Evolutionary conservation across 2,888 invertebrate genomes (phyloP).

Genomic region (Phortica magna): DNA sequence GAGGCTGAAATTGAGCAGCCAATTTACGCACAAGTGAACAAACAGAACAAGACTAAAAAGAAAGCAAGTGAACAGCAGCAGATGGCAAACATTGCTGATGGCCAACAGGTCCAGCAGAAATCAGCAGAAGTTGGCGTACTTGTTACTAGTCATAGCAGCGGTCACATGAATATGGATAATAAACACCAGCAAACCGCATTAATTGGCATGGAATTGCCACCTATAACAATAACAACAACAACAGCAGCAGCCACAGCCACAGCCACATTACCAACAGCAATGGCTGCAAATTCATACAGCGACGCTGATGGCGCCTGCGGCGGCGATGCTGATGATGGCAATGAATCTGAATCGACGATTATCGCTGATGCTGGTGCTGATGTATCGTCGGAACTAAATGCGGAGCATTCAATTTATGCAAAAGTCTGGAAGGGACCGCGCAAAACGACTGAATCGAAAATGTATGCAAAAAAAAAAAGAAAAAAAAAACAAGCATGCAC

Average conservation of each 20-base stretch:
- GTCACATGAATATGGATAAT: slow-evolving; percentile 59
- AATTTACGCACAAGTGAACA: slow-evolving; percentile 78
- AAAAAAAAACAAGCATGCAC: neutral
- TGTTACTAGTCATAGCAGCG: slow-evolving; percentile 54
- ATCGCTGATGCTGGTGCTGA: slow-evolving; percentile 50
- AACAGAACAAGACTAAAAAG: slow-evolving; percentile 77
- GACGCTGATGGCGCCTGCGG: neutral
- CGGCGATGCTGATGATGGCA: neutral
- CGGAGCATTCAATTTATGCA: slow-evolving; percentile 76
- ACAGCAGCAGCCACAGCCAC: slow-evolving; percentile 48
- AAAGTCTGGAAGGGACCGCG: slow-evolving; percentile 79
- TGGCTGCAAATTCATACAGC: neutral
- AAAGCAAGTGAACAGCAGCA: slow-evolving; percentile 60
- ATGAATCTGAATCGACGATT: slow-evolving; percentile 40
- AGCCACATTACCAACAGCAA: slow-evolving; percentile 36
- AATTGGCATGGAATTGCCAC: no score
- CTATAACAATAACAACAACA: slow-evolving; percentile 40
- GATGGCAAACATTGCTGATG: slow-evolving; percentile 32
- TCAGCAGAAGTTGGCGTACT: slow-evolving; percentile 30
- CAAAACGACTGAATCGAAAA: slow-evolving; percentile 77
- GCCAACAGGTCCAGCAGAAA: slow-evolving; percentile 13
- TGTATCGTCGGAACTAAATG: slow-evolving; percentile 57
- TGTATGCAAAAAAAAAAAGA: slow-evolving; percentile 67
- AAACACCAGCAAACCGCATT: slow-evolving; percentile 42
- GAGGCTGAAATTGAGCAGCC: slow-evolving; percentile 56